Percentiles rank a stretch among this genome's conserved stretches.
Conservation (phyloP, 2,888 invertebrate genomes). For the Acrobasis suavella region DNA sequence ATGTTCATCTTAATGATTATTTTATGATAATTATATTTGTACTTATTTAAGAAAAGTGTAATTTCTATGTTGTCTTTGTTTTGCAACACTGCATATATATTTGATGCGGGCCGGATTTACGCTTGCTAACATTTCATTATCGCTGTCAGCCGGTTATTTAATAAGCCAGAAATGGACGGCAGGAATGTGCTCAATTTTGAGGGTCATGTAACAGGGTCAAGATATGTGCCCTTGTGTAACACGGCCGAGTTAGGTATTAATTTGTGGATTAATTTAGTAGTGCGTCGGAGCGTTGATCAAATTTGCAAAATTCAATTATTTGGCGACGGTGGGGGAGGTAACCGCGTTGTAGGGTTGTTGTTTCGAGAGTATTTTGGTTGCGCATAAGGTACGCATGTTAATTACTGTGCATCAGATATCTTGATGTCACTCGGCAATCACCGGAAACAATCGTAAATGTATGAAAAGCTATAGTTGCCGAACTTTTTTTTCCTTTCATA, state of each 20-base stretch:
- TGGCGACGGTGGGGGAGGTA: neutral
- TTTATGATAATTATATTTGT: too few relatives aligned
- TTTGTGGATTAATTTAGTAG: constrained; percentile 13
- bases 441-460: too few relatives aligned
- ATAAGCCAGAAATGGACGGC: constrained; percentile 15
- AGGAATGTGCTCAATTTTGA: constrained; percentile 19
- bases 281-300: neutral
- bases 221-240: constrained; percentile 14
- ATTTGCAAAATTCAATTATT: neutral
- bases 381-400: too few relatives aligned
- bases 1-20: too few relatives aligned
- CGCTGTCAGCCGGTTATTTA: constrained; percentile 21
- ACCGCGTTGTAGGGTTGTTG: neutral
- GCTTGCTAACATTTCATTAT: constrained; percentile 11
- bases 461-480: too few relatives aligned
- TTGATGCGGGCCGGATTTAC: constrained; percentile 6
- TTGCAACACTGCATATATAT: neutral
- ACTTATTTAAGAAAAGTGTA: too few relatives aligned
- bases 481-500: too few relatives aligned
- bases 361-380: too few relatives aligned
- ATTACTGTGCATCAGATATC: too few relatives aligned
- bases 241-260: constrained; percentile 10
- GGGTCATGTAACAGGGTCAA: constrained; percentile 21
- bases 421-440: too few relatives aligned
- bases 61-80: neutral